Evolutionary conservation across 2,797 vertebrate species (phyloP).

Genomic region (Oryzias sinensis): DNA sequence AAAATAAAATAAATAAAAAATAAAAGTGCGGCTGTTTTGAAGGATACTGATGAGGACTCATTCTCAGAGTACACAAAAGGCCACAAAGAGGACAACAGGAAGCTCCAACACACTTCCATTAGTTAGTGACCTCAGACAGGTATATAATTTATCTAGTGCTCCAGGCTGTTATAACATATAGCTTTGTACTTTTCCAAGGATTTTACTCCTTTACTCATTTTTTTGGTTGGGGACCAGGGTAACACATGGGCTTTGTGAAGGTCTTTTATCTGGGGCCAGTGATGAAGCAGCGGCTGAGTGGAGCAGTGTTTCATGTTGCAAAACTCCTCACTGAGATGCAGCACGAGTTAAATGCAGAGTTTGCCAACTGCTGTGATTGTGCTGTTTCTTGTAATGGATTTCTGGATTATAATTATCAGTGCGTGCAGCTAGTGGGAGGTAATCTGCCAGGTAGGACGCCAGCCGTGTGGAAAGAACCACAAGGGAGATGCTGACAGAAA

Average conservation of each 20-base stretch:
- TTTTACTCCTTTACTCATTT: slow-evolving; percentile 13
- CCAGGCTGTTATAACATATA: slow-evolving; percentile 3
- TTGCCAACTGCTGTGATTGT: slow-evolving; percentile 30
- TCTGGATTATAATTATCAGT: slow-evolving; percentile 45
- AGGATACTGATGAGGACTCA: slow-evolving; percentile 6
- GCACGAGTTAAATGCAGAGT: slow-evolving; percentile 36
- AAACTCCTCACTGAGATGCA: slow-evolving; percentile 23
- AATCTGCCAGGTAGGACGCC: slow-evolving; percentile 30
- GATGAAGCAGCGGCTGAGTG: slow-evolving; percentile 30
- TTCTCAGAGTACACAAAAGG: slow-evolving; percentile 18
- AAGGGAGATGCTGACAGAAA: slow-evolving; percentile 34
- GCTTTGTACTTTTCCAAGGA: slow-evolving; percentile 15
- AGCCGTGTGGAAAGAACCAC: slow-evolving; percentile 26
- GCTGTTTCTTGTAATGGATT: slow-evolving; percentile 29
- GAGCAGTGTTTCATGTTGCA: slow-evolving; percentile 16
- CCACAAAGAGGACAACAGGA: slow-evolving; percentile 7
- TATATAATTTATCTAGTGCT: slow-evolving; percentile 24
- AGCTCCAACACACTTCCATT: slow-evolving; percentile 25
- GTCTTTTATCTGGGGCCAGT: slow-evolving; percentile 30
- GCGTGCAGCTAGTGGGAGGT: slow-evolving; percentile 21
- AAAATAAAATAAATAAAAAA: background rate
- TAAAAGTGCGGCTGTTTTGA: slow-evolving; percentile 1
- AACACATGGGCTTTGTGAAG: slow-evolving; percentile 20
- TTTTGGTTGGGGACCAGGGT: slow-evolving; percentile 6
- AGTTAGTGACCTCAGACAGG: slow-evolving; percentile 26